phyloP scores from a whole-genome alignment of 2,797 vertebrate species.

The Gymnocypris eckloni region DNA sequence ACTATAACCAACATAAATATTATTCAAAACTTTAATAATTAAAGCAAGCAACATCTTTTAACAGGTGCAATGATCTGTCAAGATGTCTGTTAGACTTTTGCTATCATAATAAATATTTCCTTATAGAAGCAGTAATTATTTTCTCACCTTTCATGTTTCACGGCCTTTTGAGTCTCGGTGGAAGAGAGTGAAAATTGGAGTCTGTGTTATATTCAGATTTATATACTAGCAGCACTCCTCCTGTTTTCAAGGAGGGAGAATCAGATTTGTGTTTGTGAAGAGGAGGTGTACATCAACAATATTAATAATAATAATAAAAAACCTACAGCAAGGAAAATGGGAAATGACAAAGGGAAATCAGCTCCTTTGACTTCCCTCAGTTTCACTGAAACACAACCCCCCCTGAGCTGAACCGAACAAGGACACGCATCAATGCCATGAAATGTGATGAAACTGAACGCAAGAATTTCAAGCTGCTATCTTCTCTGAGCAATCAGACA shows the following conservation, averaged over 20 bases:
- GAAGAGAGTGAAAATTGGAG: neutral
- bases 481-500: slow-evolving; percentile 28
- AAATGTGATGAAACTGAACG: slow-evolving; percentile 14
- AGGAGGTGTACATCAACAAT: neutral
- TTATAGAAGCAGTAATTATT: neutral
- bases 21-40: neutral
- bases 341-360: neutral
- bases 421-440: neutral
- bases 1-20: neutral
- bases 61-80: neutral
- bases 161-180: neutral
- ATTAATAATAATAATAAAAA: neutral
- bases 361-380: neutral
- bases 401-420: slow-evolving; percentile 2
- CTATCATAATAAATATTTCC: neutral
- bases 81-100: neutral
- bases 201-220: slow-evolving; percentile 8
- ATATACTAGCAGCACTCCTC: slow-evolving; percentile 24
- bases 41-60: neutral
- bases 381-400: slow-evolving; percentile 1
- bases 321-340: neutral
- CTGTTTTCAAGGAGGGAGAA: neutral
- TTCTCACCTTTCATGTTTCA: slow-evolving; percentile 47
- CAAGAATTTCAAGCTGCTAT: slow-evolving; percentile 11
- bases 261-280: slow-evolving; percentile 16